A percentile compares a stretch with the other conserved stretches of the same genome.
Evolutionary conservation across 2,113 vertebrate species (phyloP).

Genomic region (Daphoenositta chrysoptera): DNA sequence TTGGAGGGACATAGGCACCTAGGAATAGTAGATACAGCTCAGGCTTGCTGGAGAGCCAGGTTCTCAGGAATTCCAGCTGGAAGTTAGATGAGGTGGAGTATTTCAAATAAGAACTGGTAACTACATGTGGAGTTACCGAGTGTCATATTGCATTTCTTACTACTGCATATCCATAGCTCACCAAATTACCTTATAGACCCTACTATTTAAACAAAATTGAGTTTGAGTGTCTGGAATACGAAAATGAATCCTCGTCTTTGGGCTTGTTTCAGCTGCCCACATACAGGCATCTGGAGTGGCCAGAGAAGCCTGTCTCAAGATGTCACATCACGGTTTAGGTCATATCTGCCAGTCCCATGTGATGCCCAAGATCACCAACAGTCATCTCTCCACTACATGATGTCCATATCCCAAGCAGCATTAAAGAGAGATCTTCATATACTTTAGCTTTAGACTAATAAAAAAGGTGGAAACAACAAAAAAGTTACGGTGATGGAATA

Average conservation of each 20-base stretch:
- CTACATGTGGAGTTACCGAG: fast-evolving
- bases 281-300: not conserved
- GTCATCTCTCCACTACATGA: not conserved
- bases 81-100: not conserved
- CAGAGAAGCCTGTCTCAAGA: not conserved
- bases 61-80: not conserved
- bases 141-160: not conserved
- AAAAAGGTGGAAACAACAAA: not conserved
- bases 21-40: not conserved
- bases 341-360: not conserved
- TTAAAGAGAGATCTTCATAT: not conserved
- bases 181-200: not conserved
- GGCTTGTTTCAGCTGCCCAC: not conserved
- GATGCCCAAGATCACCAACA: not conserved
- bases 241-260: not conserved
- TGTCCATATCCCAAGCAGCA: not conserved
- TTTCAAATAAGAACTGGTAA: not conserved
- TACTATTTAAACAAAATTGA: not conserved
- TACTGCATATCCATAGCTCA: not conserved
- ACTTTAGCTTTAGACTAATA: not conserved
- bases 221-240: not conserved
- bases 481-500: not conserved
- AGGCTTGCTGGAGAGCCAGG: not conserved
- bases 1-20: not conserved
- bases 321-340: not conserved